These are phyloP conservation scores for Lepus americanus DNA, from an alignment of 2,113 vertebrate species.

Conservation along the genomic window DNA sequence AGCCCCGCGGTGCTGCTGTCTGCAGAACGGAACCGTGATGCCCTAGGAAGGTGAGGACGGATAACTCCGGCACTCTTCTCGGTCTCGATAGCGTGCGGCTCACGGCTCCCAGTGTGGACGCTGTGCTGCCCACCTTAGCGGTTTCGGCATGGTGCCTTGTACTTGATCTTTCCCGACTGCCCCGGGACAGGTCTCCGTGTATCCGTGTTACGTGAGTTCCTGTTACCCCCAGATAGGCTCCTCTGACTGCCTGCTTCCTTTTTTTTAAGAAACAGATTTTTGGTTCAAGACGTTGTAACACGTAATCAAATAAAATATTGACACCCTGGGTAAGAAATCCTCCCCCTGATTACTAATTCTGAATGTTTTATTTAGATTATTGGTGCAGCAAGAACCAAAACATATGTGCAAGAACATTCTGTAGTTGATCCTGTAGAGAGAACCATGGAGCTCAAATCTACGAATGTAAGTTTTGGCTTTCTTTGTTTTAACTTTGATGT, in stretches of 20 bases:
- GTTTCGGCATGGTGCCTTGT: rapidly evolving
- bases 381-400: slow-evolving; percentile 93
- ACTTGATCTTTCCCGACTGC: not conserved
- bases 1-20: no score
- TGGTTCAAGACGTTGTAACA: not conserved
- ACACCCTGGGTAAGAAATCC: not conserved
- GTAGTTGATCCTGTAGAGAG: slow-evolving; percentile 94
- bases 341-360: slow-evolving; percentile 34
- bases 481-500: not conserved
- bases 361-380: slow-evolving; percentile 90
- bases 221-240: not conserved
- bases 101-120: no score
- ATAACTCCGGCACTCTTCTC: no score
- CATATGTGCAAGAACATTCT: slow-evolving; percentile 96
- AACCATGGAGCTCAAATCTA: slow-evolving; percentile 95
- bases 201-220: not conserved
- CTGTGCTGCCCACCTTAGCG: not conserved
- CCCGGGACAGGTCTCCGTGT: not conserved
- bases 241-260: slow-evolving; percentile 7
- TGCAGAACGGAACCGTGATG: not conserved
- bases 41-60: not conserved
- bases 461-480: slow-evolving; percentile 92
- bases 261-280: slow-evolving; percentile 12
- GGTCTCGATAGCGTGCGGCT: no score
- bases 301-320: slow-evolving; percentile 22